Evolutionary conservation across 2,113 vertebrate genomes (phyloP), one percentile per base, ranked within the genome.

Genomic region (Tachuris rubrigastra): DNA sequence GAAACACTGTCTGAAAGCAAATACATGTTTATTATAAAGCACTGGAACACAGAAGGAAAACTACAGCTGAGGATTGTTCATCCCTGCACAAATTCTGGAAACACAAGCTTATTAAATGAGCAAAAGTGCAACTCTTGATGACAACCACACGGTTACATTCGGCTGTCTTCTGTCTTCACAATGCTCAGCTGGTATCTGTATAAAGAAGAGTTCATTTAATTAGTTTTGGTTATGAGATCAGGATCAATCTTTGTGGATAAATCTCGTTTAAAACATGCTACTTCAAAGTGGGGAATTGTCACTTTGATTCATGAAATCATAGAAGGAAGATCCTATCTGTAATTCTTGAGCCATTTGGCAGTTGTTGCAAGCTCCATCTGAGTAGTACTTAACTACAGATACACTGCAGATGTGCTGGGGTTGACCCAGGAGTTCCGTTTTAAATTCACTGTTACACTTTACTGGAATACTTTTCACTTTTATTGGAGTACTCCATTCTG

Each of bases 141-240:
- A 49, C 27, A 82, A 30, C 42, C 23, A 21, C 27, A 20, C 25
- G 58, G 31, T 78, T 86, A 50, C 2, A 33, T 75, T 94, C 44
- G 20, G 33, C 41, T 59, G 25, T 95, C 74, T 79, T 87, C 92
- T 65, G 16, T 89, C 79, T 66, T 81, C 14, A 1, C 17, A 52
- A 56, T 53, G n/a, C 53, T 97, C 95, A 97, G 77, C 93, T 97
- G 95, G 63, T 80, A 83, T 97, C 97, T 97, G 91, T 69, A 27
- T 19, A 65, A 55, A 90, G 65, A 94, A 87, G 80, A 92, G 41
- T 5, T 56, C 12, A 42, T 65, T 8, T 71, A 52, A 47, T 86
- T 90, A 87, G 24, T 89, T 86, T 89, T 46, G 15, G 4, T 83
- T 93, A 33, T 20, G 79, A 55, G 37, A 78, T 78, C 8, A 37